Evolutionary conservation across 2,113 vertebrate species (phyloP), one percentile per base, ranked within the genome.

Genomic region (Dipodomys spectabilis): DNA sequence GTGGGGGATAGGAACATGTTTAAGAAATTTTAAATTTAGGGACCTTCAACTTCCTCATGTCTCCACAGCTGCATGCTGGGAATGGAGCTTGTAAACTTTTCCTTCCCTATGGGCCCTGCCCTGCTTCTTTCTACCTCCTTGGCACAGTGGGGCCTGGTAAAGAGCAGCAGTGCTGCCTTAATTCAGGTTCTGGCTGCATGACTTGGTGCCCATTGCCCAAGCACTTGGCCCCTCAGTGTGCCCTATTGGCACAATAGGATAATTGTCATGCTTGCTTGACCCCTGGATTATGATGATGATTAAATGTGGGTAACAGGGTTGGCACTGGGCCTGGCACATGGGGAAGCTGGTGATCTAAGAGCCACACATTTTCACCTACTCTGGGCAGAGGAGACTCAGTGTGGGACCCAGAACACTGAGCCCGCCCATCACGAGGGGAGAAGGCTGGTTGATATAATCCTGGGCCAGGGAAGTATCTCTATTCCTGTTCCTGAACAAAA

Each of bases 351-450:
- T 44, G 67, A 6, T 20, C 32, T 71, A 25, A 53, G 32, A 57
- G 18, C n/a, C 75, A 60, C 6, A 10, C 12, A 0, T 30, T 74
- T 19, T 49, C 5, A 0, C 28, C 45, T 2, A 25, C 49, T 32
- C 28, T 45, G 22, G 69, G 62, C 65, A 79, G 78, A 45, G 4
- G 81, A 49, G 25, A 12, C 12, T 53, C 32, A 19, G 15, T 6
- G 22, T 39, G 49, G 32, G 64, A n/a, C 35, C 18, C 0, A 0
- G 32, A 44, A 20, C 69, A 57, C 5, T 2, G 0, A 11, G 28
- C 15, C 20, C n/a, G 9, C 16, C 7, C 39, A 4, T 79, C 0
- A 2, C 44, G 64, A 20, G n/a, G 68, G 27, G 32, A 60, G 2
- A 22, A 9, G 13, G 44, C 86, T 28, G 6, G 44, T 71, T 57